Evolutionary conservation across 2,113 vertebrate genomes (phyloP), one percentile per base, ranked within the genome.

Genomic region (Morone saxatilis): DNA sequence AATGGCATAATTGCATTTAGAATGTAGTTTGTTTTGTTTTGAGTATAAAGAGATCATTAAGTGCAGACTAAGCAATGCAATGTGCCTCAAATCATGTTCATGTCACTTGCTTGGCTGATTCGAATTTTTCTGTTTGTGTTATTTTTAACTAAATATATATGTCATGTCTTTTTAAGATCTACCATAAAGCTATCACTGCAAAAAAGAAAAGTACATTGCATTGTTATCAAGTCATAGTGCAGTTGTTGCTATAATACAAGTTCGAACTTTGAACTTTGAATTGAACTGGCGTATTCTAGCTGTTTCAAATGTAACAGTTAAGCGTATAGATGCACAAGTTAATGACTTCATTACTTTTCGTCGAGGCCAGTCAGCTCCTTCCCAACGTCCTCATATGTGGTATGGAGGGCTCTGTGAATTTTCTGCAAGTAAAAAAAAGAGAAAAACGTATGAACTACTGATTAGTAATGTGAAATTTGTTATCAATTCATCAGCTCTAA

Each of bases 381-480:
- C 36, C 85, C 93, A 8, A 56, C 89, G 20, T 93, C 93, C 75
- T 96, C 96, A 0, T 87, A 95, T 7, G 94, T 95, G 4, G 76
- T 94, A 91, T 98, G 97, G 66, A 99, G 92, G 31, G 97, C 97
- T 7, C 97, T 88, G 90, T 99, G 97, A 82, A 99, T 99, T 92
- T 97, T 98, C 98, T 99, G 93, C 4, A 81, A 78, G 75, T 1
- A 4, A 50, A n/a, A 11, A 20, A 1, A 43, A 3, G 36, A 45
- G 43, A 69, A 25, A 75, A 3, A 17, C 0, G 9, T 51, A 4
- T 78, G 16, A 61, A 50, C 4, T 4, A 2, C 16, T 6, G 16
- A 76, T 78, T 51, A 76, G 47, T 20, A 22, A 74, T n/a, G 3
- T 8, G 14, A 38, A 68, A 36, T 74, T 16, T 78, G 50, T 72